Evolutionary conservation across 2,888 invertebrate genomes (phyloP).

Genomic region (Cosmorhoe ocellata): DNA sequence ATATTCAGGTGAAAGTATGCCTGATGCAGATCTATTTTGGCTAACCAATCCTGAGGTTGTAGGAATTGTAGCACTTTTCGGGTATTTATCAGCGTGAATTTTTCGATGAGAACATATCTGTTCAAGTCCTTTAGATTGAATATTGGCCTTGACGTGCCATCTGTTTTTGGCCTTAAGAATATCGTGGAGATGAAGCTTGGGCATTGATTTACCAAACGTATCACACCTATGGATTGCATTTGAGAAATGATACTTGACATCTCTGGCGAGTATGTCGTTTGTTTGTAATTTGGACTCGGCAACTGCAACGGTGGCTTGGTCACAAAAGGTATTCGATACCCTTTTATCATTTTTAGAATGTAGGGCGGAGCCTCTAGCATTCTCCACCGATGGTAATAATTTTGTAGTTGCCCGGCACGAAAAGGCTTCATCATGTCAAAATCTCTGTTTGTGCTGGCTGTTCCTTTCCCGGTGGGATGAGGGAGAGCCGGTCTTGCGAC

Average conservation of each 20-base stretch:
- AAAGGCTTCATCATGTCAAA: background rate
- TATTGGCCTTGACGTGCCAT: slow-evolving; percentile 27
- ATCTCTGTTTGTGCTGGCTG: background rate
- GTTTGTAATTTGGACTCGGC: slow-evolving; percentile 3
- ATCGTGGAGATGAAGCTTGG: slow-evolving; percentile 29
- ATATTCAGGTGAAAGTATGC: too few relatives aligned
- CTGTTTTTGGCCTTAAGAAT: slow-evolving; percentile 28
- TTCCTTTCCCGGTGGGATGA: slow-evolving; percentile 1
- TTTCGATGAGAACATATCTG: too few relatives aligned
- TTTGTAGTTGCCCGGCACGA: slow-evolving; percentile 17
- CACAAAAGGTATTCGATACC: slow-evolving; percentile 21
- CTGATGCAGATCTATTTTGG: too few relatives aligned
- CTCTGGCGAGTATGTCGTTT: slow-evolving; percentile 3
- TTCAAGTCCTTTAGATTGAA: too few relatives aligned
- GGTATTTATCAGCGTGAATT: too few relatives aligned
- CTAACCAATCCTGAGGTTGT: too few relatives aligned
- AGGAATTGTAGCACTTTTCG: too few relatives aligned
- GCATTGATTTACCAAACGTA: slow-evolving; percentile 8
- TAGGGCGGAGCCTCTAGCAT: slow-evolving; percentile 9
- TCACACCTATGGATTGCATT: slow-evolving; percentile 20
- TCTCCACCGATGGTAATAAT: slow-evolving; percentile 2
- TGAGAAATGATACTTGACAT: slow-evolving; percentile 19
- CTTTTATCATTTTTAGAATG: slow-evolving; percentile 10
- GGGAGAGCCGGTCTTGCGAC: slow-evolving; percentile 4
- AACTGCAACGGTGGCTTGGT: slow-evolving; percentile 10